Conservation (phyloP, 35 echinoderm and acorn worm genomes). For the Ptychodera flava region DNA sequence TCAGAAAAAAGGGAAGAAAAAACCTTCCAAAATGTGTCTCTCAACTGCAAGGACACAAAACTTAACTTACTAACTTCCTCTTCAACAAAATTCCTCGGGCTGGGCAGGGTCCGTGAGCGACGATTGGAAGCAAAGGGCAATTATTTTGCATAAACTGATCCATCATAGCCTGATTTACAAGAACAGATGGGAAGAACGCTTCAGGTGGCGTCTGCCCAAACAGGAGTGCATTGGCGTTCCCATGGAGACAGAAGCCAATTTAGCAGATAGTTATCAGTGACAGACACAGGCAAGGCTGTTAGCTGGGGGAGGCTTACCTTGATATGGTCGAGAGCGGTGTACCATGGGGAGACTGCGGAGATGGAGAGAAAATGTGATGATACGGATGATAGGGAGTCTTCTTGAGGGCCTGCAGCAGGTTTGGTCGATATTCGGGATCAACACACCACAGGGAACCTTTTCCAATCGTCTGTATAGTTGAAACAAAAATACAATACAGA, state of each 20-base stretch:
- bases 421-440: constrained; percentile 93
- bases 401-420: constrained; percentile 82
- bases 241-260: background rate
- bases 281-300: too few species aligned
- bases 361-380: constrained; percentile 84
- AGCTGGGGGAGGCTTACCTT: constrained; percentile 43
- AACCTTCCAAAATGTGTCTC: too few species aligned
- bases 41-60: too few species aligned
- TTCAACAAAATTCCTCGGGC: too few species aligned
- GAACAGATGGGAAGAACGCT: too few species aligned
- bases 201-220: too few species aligned
- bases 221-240: background rate
- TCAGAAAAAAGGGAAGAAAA: too few species aligned
- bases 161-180: too few species aligned
- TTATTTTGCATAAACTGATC: too few species aligned
- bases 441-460: constrained; percentile 99
- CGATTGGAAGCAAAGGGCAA: too few species aligned
- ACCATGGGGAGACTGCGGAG: constrained; percentile 59
- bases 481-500: constrained; percentile 21
- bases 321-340: constrained; percentile 86
- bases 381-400: constrained; percentile 99
- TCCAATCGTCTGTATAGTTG: constrained; percentile 71
- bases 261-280: background rate
- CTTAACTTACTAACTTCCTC: too few species aligned
- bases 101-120: too few species aligned